Evolutionary conservation across 53 echinoderm and acorn worm genomes (phyloP).

Genomic region (Actinopyga echinites): DNA sequence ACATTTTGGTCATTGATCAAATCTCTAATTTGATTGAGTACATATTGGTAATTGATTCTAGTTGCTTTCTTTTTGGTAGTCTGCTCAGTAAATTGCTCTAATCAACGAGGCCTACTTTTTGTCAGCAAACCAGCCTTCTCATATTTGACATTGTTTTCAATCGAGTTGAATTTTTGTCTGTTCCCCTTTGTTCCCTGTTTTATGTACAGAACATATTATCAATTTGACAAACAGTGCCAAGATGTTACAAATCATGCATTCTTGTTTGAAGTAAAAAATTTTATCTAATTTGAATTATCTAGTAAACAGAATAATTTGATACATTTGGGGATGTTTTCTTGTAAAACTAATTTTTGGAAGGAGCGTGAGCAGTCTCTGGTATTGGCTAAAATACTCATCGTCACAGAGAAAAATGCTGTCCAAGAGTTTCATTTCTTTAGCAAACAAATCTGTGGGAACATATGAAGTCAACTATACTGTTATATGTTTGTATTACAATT

Average conservation of each 20-base stretch:
- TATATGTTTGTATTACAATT: no score
- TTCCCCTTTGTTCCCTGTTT: slow-evolving; percentile 20
- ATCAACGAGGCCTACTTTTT: slow-evolving; percentile 18
- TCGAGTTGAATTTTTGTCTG: slow-evolving; percentile 16
- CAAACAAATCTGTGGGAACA: no score
- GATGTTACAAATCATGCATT: slow-evolving; percentile 31
- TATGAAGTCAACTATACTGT: no score
- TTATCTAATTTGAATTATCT: slow-evolving; percentile 31
- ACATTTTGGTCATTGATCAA: no score
- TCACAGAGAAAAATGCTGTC: no score
- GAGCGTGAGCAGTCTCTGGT: background rate
- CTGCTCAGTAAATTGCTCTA: slow-evolving; percentile 21
- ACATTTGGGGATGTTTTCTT: slow-evolving; percentile 30
- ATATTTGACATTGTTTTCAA: slow-evolving; percentile 29
- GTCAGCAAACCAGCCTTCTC: slow-evolving; percentile 35
- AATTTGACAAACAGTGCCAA: slow-evolving; percentile 27
- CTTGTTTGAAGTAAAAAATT: slow-evolving; percentile 29
- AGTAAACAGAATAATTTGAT: slow-evolving; percentile 42
- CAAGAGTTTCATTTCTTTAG: no score
- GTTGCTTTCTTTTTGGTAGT: slow-evolving; percentile 27
- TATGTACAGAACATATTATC: slow-evolving; percentile 40
- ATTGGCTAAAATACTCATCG: no score
- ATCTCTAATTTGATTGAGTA: slow-evolving; percentile 21
- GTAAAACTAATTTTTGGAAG: slow-evolving; percentile 32
- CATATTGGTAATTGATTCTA: slow-evolving; percentile 36